These are phyloP conservation scores for Heloderma charlesbogerti DNA, from an alignment of 2,113 vertebrate genomes.

Conservation along the genomic window DNA sequence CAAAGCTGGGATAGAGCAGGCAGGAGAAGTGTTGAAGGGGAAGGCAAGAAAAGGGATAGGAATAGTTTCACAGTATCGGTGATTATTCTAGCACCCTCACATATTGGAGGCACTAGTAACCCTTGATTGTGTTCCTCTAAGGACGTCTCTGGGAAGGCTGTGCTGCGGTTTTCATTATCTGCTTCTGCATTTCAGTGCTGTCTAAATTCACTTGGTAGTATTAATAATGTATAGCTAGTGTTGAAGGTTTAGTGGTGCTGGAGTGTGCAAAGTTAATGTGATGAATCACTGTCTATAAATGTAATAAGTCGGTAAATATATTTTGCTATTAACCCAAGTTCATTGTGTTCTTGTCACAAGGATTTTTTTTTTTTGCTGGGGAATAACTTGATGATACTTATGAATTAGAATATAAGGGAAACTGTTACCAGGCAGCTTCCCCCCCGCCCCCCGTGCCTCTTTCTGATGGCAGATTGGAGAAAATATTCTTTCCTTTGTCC, in stretches of 20 bases:
- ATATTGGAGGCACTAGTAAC: not conserved
- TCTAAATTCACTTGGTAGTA: not conserved
- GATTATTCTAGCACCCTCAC: not conserved
- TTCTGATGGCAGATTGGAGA: not conserved
- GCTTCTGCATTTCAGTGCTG: constrained; percentile 8
- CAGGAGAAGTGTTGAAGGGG: not conserved
- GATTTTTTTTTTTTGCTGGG: not conserved
- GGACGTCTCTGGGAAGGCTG: not conserved
- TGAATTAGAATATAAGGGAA: not conserved
- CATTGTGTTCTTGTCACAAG: constrained; percentile 1
- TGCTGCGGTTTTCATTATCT: not conserved
- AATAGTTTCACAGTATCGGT: not conserved
- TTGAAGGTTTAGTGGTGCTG: constrained; percentile 5
- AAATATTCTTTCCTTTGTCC: not conserved
- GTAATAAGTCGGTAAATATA: constrained; percentile 12
- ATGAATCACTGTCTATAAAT: constrained; percentile 31
- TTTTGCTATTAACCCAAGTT: constrained; percentile 19
- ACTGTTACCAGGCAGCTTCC: not conserved
- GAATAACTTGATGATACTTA: not conserved
- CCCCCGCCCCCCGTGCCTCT: not conserved
- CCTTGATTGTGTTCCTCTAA: not conserved
- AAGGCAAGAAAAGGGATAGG: not conserved
- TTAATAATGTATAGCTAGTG: constrained; percentile 18
- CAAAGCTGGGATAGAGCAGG: too few species aligned
- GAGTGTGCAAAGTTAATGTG: constrained; percentile 9